Conservation (phyloP, 2,113 vertebrate genomes). For the Hippocampus comes region DNA sequence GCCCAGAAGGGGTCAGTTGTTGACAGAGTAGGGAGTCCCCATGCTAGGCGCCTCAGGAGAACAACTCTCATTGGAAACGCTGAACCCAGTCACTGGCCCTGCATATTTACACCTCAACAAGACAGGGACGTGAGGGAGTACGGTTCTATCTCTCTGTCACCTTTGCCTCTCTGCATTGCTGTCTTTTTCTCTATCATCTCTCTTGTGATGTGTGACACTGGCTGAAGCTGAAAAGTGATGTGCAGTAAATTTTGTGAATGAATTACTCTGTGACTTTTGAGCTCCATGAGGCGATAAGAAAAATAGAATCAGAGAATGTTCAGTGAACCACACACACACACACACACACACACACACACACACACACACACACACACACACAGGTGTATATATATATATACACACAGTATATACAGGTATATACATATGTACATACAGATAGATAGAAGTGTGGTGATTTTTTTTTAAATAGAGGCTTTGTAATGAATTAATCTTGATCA, state of each 20-base stretch:
- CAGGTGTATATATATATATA: too few relatives aligned
- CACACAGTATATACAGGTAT: too few relatives aligned
- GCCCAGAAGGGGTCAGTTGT: constrained; percentile 33
- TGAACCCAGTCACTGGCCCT: constrained; percentile 55
- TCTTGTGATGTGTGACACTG: neutral
- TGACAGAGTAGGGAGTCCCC: constrained; percentile 40
- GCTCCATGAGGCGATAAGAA: neutral
- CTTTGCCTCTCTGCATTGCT: neutral
- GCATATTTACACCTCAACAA: constrained; percentile 55
- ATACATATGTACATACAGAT: too few relatives aligned
- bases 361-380: too few relatives aligned
- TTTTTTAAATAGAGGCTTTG: too few relatives aligned
- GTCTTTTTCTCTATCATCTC: neutral
- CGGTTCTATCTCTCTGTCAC: neutral
- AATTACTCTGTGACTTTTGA: neutral
- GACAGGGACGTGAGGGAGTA: constrained; percentile 15
- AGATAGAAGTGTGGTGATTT: too few relatives aligned
- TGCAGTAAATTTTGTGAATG: neutral
- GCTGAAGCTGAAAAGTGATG: neutral
- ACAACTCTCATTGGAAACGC: constrained; percentile 46
- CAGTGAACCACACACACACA: too few relatives aligned
- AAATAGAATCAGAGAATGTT: too few relatives aligned
- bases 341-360: too few relatives aligned
- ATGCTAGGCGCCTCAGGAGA: constrained; percentile 47
- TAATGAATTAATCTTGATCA: too few relatives aligned